Evolutionary conservation across 1,140 invertebrate species (phyloP).

Genomic region (Brachystomella parvula): DNA sequence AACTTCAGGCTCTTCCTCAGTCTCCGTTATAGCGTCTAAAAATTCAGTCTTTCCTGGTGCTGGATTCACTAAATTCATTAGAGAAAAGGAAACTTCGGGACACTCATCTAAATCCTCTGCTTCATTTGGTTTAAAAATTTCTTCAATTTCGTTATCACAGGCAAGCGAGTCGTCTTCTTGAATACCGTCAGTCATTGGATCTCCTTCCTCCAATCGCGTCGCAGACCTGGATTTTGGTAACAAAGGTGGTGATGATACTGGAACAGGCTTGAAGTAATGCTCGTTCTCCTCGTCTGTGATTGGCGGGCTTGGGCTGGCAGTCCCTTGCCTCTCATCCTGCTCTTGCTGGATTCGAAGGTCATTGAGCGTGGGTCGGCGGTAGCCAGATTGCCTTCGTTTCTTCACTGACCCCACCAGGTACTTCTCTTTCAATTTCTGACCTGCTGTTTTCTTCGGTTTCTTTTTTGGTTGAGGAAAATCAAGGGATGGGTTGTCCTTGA

Average conservation of each 20-base stretch:
- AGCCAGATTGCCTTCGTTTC: constrained; percentile 29
- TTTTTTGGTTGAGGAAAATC: constrained; percentile 15
- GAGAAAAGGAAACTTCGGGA: not conserved
- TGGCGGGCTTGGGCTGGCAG: too few relatives aligned
- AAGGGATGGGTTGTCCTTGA: constrained; percentile 47
- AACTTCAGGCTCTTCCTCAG: not conserved
- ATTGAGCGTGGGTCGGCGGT: constrained; percentile 30
- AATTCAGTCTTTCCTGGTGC: not conserved
- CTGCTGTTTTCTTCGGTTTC: constrained; percentile 33
- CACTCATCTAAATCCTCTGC: too few relatives aligned
- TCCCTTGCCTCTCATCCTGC: constrained; percentile 27
- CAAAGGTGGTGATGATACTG: too few relatives aligned
- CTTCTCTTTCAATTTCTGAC: constrained; percentile 38
- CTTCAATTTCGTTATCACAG: constrained; percentile 6
- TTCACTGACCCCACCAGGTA: constrained; percentile 36
- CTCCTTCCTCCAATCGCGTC: too few relatives aligned
- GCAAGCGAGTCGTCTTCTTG: not conserved
- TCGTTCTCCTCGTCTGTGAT: too few relatives aligned
- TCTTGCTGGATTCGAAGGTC: constrained; percentile 28
- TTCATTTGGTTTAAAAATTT: too few relatives aligned
- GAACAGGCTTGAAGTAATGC: too few relatives aligned
- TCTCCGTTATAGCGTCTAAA: too few relatives aligned
- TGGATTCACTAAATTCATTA: not conserved
- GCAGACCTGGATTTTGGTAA: too few relatives aligned
- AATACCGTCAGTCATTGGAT: too few relatives aligned